Evolutionary conservation across 2,113 vertebrate species (phyloP).

Genomic region (Tyto alba): DNA sequence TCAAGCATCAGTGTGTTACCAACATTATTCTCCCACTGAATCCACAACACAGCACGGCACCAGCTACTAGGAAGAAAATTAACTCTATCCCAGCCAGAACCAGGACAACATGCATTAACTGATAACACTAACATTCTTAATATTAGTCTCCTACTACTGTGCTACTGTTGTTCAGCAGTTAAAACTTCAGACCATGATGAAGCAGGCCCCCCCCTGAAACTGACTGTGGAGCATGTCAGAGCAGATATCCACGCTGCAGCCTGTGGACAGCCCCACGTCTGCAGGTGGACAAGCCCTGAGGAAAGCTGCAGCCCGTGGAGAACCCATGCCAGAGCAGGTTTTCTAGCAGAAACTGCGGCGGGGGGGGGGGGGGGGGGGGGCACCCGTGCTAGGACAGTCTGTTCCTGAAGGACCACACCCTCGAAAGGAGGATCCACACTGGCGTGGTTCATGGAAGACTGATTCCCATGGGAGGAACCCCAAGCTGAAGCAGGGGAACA

Average conservation of each 20-base stretch:
- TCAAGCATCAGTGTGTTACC: no score
- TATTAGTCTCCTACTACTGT: neutral
- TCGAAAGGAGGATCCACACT: fast-evolving
- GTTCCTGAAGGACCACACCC: neutral
- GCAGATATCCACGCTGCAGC: fast-evolving
- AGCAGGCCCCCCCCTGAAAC: neutral
- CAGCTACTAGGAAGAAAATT: no score
- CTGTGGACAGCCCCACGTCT: neutral
- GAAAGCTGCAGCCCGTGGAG: neutral
- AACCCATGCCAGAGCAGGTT: fast-evolving
- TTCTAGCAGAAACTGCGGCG: neutral
- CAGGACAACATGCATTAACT: neutral
- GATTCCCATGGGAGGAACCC: fast-evolving
- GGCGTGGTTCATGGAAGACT: neutral
- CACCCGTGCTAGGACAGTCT: no score
- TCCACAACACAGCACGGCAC: no score
- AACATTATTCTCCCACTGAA: no score
- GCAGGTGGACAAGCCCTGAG: neutral
- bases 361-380: no score
- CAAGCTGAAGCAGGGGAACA: neutral
- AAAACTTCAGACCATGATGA: neutral
- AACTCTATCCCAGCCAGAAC: no score
- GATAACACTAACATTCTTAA: neutral
- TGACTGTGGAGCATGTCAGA: no score
- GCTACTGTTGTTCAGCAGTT: neutral